Evolutionary conservation across 1,140 invertebrate species (phyloP).

Genomic region (Habropoda laboriosa): DNA sequence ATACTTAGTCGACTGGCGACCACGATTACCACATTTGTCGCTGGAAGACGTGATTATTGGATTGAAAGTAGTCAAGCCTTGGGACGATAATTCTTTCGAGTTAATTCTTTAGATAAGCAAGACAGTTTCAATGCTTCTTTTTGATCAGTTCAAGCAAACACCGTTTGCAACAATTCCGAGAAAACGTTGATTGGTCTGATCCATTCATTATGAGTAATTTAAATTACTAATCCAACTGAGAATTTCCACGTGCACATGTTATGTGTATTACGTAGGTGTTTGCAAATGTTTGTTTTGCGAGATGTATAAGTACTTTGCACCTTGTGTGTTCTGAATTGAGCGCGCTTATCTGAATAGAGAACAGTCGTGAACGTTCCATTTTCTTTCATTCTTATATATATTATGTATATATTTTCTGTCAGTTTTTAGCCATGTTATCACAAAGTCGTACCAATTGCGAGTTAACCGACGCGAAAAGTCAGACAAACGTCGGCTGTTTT

Average conservation of each 20-base stretch:
- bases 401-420: not conserved
- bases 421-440: not conserved
- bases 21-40: not conserved
- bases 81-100: constrained; percentile 11
- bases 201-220: not conserved
- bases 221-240: not conserved
- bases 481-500: not conserved
- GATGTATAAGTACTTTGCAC: not conserved
- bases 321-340: not conserved
- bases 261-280: not conserved
- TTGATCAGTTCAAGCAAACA: too few species aligned
- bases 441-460: not conserved
- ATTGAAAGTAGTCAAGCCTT: not conserved
- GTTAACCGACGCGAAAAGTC: not conserved
- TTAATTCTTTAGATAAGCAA: not conserved
- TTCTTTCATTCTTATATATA: not conserved
- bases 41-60: not conserved
- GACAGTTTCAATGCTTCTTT: not conserved
- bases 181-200: not conserved
- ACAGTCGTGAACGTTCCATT: not conserved
- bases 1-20: constrained; percentile 3
- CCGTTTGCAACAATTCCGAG: too few species aligned
- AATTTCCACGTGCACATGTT: constrained; percentile 12
- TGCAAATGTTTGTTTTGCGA: not conserved
- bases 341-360: not conserved